Base-by-base conservation (phyloP, 2,113 vertebrate genomes). In the Oncorhynchus mykiss region DNA sequence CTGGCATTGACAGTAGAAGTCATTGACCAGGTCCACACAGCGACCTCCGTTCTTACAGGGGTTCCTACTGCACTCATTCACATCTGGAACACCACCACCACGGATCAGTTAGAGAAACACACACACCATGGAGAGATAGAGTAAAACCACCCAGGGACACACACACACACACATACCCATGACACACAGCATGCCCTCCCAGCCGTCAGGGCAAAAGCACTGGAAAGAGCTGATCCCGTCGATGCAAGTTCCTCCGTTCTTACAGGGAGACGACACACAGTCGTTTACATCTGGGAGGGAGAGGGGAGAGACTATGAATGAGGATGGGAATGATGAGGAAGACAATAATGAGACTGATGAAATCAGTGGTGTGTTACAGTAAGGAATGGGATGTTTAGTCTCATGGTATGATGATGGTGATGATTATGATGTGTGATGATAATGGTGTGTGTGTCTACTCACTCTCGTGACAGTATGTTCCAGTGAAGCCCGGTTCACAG, bases 381-480 rank as follows among this genome's bases (percentile, higher is more conserved):
- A 14, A 14, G 51, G 16, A 54, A 5, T 14, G 16, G 51, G 16
- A 54, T 18, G 51, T 54, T 54, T 5, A 18, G 51, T 12, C 9
- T 45, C 9, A 45, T 45, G 9, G 9, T 45, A 45, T 45, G 39
- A 45, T 45, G 39, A 12, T 45, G 9, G 9, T 45, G 39, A 45
- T 45, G 39, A 45, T 45, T 11, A 11, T 45, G 39, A 45, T 45
- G 39, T 54, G 14, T 54, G 14, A 18, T 54, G 14, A 54, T 18
- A 16, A 54, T 18, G 16, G 12, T 4, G 16, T 54, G 39, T 45
- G 51, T 18, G 51, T 54, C 16, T 18, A 94, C 97, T 95, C 93
- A 99, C 97, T 99, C 91, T 99, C 96, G 3, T 99, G 97, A 88
- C 97, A 99, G 88, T 99, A 97, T 70, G 88, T 88, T 75, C 97